A percentile compares a stretch with the other conserved stretches of the same genome.
phyloP scores from a whole-genome alignment of 1,140 invertebrate species.

The Frieseomelitta varia region DNA sequence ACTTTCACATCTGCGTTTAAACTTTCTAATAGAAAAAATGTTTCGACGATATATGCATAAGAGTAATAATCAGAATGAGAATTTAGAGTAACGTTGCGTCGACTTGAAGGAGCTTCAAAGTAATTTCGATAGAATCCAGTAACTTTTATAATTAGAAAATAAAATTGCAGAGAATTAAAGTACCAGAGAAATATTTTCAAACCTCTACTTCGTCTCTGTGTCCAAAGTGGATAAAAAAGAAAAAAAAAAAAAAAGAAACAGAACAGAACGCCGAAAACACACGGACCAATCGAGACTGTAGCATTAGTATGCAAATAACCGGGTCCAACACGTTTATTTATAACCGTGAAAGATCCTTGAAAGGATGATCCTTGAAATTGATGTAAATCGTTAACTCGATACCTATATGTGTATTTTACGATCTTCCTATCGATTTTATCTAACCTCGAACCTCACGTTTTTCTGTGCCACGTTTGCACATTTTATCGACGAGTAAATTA shows the following conservation, averaged over 20 bases:
- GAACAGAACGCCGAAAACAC: conserved; percentile 14
- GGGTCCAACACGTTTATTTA: conserved; percentile 30
- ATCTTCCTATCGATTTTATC: conserved; percentile 7
- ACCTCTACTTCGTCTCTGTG: background rate
- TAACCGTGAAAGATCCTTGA: conserved; percentile 34
- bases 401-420: background rate
- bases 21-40: background rate
- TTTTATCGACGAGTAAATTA: background rate
- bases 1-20: background rate
- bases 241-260: background rate
- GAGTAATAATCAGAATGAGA: background rate
- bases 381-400: background rate
- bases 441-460: background rate
- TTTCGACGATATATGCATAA: background rate
- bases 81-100: background rate
- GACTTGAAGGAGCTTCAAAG: background rate
- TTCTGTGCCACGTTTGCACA: background rate
- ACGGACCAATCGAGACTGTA: background rate
- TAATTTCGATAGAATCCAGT: background rate
- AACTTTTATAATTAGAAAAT: background rate
- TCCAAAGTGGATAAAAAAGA: too few relatives aligned
- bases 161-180: background rate
- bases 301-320: conserved; percentile 55
- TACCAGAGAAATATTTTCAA: background rate
- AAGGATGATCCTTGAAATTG: conserved; percentile 44